A percentile compares a stretch with the other conserved stretches of the same genome.
Conservation (phyloP, 2,113 vertebrate genomes). For the Halcyon senegalensis region DNA sequence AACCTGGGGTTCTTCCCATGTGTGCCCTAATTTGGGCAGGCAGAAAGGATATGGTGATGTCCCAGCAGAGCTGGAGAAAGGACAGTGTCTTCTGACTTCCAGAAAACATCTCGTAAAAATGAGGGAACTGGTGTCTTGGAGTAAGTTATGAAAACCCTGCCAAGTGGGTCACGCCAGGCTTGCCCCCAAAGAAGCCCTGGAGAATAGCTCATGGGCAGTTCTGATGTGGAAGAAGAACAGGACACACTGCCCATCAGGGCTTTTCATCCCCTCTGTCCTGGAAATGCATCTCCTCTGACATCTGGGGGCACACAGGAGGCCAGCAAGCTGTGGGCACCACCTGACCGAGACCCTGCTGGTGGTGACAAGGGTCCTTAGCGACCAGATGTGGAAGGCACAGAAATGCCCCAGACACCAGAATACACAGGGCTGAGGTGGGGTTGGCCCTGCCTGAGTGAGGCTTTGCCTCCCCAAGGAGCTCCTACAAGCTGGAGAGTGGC, state of each 20-base stretch:
- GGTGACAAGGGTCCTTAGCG: fast-evolving
- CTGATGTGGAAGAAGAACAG: background rate
- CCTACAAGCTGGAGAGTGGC: background rate
- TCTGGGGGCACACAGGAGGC: background rate
- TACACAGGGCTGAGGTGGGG: background rate
- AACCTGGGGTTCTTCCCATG: fast-evolving
- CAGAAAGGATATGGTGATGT: background rate
- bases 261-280: background rate
- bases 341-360: background rate
- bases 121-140: background rate
- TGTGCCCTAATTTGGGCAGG: background rate
- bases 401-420: background rate
- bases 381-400: background rate
- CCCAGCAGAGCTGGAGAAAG: background rate
- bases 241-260: fast-evolving
- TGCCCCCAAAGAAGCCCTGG: background rate
- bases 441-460: background rate
- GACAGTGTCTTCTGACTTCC: background rate
- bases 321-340: background rate
- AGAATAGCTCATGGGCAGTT: background rate
- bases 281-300: background rate
- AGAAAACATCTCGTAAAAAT: background rate
- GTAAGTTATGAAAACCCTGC: background rate
- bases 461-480: background rate
- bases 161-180: background rate